Percentiles rank a stretch among this genome's conserved stretches.
Evolutionary conservation across 2,888 invertebrate species (phyloP).

Genomic region (Pollenia amentaria): DNA sequence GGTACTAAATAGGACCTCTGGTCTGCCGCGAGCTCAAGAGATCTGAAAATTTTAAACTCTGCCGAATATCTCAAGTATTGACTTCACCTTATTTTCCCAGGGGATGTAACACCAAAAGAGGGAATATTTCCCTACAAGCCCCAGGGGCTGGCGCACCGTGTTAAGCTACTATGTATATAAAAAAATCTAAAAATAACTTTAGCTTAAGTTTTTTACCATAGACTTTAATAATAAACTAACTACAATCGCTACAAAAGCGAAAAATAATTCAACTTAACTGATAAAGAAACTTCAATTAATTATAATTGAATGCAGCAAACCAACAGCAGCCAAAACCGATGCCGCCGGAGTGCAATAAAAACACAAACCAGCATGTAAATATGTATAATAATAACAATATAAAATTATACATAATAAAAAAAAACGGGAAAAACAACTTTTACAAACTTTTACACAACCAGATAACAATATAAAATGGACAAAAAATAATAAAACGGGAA

Average conservation of each 20-base stretch:
- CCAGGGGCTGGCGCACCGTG: no score
- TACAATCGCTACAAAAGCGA: slow-evolving; percentile 7
- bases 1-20: no score
- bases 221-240: slow-evolving; percentile 50
- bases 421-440: slow-evolving; percentile 34
- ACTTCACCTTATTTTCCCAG: no score
- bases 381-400: slow-evolving; percentile 15
- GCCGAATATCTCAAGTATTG: no score
- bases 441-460: slow-evolving; percentile 25
- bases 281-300: slow-evolving; percentile 73
- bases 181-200: slow-evolving; percentile 53
- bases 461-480: neutral
- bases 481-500: slow-evolving; percentile 1
- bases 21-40: no score
- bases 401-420: slow-evolving; percentile 7
- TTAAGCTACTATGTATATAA: neutral
- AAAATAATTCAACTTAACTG: slow-evolving; percentile 48
- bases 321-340: slow-evolving; percentile 26
- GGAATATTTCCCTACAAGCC: no score
- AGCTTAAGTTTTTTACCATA: slow-evolving; percentile 40
- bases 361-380: slow-evolving; percentile 14
- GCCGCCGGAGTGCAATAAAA: slow-evolving; percentile 18
- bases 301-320: slow-evolving; percentile 64
- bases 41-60: no score
- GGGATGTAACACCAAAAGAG: no score